Percentiles rank a stretch among this genome's conserved stretches.
Evolutionary conservation across 2,888 invertebrate species (phyloP).

Genomic region (Melanotus villosus): DNA sequence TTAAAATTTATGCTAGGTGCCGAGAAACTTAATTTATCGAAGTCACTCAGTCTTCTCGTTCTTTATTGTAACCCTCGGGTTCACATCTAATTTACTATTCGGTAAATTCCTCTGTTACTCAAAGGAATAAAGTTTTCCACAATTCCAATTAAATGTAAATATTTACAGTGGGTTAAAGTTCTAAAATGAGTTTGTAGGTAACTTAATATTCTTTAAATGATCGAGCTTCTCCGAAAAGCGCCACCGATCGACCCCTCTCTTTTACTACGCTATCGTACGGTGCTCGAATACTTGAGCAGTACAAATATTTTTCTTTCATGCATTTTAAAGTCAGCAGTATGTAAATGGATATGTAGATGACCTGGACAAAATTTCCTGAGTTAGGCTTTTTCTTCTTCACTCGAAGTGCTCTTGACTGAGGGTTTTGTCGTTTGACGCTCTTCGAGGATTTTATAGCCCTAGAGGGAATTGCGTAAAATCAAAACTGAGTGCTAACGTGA

Average conservation of each 20-base stretch:
- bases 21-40: no score
- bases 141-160: not conserved
- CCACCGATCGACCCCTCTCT: slow-evolving; percentile 1
- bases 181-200: not conserved
- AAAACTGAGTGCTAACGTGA: slow-evolving; percentile 2
- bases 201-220: slow-evolving; percentile 9
- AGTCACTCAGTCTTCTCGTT: no score
- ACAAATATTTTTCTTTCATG: slow-evolving; percentile 33
- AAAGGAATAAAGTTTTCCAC: no score
- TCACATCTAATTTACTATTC: no score
- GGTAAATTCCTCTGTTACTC: no score
- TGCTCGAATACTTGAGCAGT: slow-evolving; percentile 2
- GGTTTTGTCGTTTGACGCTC: not conserved
- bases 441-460: not conserved
- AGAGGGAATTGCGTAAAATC: not conserved
- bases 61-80: no score
- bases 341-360: slow-evolving; percentile 27
- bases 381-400: not conserved
- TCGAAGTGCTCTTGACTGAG: not conserved
- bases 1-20: no score
- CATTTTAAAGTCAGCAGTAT: slow-evolving; percentile 30
- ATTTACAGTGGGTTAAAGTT: slow-evolving; percentile 7
- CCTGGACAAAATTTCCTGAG: slow-evolving; percentile 5
- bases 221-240: slow-evolving; percentile 7
- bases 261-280: not conserved